Conservation (phyloP, 2,888 invertebrate genomes). For the Zygaena filipendulae region DNA sequence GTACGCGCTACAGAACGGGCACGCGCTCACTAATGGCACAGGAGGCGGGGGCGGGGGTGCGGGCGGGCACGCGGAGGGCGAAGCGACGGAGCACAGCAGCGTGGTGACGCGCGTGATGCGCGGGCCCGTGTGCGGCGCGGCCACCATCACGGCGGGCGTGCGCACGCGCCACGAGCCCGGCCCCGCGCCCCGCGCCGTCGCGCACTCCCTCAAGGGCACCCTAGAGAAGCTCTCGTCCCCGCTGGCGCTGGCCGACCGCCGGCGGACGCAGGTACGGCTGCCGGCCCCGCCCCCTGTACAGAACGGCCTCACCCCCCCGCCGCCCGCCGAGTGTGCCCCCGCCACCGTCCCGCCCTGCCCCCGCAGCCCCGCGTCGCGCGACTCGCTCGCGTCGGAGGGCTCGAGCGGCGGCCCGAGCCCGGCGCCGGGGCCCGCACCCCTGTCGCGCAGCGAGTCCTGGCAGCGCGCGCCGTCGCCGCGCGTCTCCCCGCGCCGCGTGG, state of each 20-base stretch:
- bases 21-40: conserved; percentile 2
- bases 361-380: conserved; percentile 42
- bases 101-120: conserved; percentile 79
- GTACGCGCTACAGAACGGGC: conserved; percentile 1
- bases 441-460: conserved; percentile 81
- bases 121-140: conserved; percentile 78
- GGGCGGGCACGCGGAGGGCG: conserved; percentile 34
- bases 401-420: conserved; percentile 33
- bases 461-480: conserved; percentile 72
- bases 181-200: conserved; percentile 25
- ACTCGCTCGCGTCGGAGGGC: neutral
- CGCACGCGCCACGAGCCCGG: conserved; percentile 60
- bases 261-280: conserved; percentile 42
- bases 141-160: conserved; percentile 71
- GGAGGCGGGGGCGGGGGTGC: conserved; percentile 20
- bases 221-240: conserved; percentile 61
- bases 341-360: conserved; percentile 33
- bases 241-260: conserved; percentile 31
- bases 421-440: conserved; percentile 31
- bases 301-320: conserved; percentile 30
- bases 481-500: conserved; percentile 48
- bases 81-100: conserved; percentile 70
- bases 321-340: conserved; percentile 26
- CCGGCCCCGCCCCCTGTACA: conserved; percentile 24
- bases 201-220: conserved; percentile 57